Conservation (phyloP, 2,888 invertebrate genomes). For the Xanthostigma xanthostigma region DNA sequence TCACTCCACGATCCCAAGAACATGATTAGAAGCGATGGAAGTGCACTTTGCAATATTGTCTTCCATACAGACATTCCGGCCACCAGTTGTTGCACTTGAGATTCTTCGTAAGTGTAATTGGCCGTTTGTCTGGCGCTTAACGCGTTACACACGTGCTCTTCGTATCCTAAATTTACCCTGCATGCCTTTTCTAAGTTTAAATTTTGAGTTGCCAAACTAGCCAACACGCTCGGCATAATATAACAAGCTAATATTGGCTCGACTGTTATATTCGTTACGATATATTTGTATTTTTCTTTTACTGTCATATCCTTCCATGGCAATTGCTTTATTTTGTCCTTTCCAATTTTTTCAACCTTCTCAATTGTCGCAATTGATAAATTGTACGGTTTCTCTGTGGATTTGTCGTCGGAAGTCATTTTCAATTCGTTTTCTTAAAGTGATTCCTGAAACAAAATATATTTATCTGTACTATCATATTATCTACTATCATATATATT, state of each 20-base stretch:
- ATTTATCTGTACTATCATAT: too few relatives aligned
- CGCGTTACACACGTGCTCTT: conserved; percentile 60
- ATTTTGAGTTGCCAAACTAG: conserved; percentile 69
- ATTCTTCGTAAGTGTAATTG: conserved; percentile 43
- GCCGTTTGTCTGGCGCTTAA: conserved; percentile 57
- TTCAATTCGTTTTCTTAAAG: too few relatives aligned
- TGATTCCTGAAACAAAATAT: too few relatives aligned
- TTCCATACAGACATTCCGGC: conserved; percentile 37
- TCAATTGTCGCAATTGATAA: too few relatives aligned
- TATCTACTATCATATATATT: too few relatives aligned
- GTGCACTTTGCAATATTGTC: conserved; percentile 34
- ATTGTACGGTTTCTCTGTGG: too few relatives aligned
- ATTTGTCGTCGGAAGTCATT: too few relatives aligned
- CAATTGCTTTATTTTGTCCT: too few relatives aligned
- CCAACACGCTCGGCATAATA: conserved; percentile 45
- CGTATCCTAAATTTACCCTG: conserved; percentile 61
- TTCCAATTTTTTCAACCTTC: too few relatives aligned
- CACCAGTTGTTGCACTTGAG: conserved; percentile 39
- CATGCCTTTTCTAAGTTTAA: conserved; percentile 77
- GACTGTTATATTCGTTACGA: conserved; percentile 52
- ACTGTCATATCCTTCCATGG: conserved; percentile 31
- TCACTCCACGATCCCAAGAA: conserved; percentile 48
- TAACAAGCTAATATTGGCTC: conserved; percentile 63
- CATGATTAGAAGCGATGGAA: conserved; percentile 37
- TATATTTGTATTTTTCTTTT: conserved; percentile 37